Conservation (phyloP, 2,113 vertebrate genomes). For the Lutjanus erythropterus region DNA sequence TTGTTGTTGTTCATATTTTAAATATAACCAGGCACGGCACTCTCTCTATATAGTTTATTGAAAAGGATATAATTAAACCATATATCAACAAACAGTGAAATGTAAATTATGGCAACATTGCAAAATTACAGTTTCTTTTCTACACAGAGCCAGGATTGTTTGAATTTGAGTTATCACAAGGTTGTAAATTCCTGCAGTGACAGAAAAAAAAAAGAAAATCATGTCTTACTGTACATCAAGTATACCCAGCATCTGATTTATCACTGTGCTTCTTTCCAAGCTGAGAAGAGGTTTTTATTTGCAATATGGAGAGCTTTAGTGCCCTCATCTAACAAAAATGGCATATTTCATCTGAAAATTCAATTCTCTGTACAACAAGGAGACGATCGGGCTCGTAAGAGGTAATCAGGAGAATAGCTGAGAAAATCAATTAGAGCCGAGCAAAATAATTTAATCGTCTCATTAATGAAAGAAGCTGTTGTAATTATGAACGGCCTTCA, state of each 20-base stretch:
- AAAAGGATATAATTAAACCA: not conserved
- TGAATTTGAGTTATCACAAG: conserved; percentile 22
- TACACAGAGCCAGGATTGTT: not conserved
- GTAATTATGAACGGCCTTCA: conserved; percentile 74
- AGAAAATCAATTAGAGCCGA: conserved; percentile 75
- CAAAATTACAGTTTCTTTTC: not conserved
- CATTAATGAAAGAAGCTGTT: conserved; percentile 68
- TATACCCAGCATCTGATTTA: conserved; percentile 34
- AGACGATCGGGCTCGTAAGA: conserved; percentile 48
- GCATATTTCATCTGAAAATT: conserved; percentile 60
- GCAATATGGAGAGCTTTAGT: conserved; percentile 14
- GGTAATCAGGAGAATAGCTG: conserved; percentile 61
- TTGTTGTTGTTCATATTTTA: not conserved
- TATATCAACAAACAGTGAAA: not conserved
- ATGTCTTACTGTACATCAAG: not conserved
- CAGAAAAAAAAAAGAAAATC: conserved; percentile 23
- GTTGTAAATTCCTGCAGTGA: conserved; percentile 3
- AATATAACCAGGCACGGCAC: not conserved
- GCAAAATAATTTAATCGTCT: conserved; percentile 69
- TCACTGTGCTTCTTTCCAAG: conserved; percentile 2
- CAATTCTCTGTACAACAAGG: conserved; percentile 23
- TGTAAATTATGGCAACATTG: not conserved
- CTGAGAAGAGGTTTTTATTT: conserved; percentile 45
- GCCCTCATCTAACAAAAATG: conserved; percentile 33
- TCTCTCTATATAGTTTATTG: not conserved